phyloP scores from a whole-genome alignment of 2,113 vertebrate genomes.

The Silurus glanis region DNA sequence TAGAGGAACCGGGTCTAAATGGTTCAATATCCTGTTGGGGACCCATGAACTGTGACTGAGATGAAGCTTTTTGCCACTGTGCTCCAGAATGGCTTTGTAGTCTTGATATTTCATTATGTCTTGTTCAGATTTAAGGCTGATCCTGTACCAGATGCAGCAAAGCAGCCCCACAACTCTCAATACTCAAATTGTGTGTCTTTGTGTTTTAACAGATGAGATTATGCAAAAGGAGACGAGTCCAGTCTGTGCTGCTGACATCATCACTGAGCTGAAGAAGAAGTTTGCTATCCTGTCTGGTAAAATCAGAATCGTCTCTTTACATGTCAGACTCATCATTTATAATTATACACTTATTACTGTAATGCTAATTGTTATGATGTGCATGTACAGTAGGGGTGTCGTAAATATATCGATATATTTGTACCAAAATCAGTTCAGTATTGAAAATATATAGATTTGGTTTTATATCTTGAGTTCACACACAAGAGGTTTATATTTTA shows the following conservation, averaged over 20 bases:
- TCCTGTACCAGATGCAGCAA: too few relatives aligned
- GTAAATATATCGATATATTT: neutral
- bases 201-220: constrained; percentile 50
- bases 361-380: neutral
- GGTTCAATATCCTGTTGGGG: too few relatives aligned
- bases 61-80: too few relatives aligned
- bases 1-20: too few relatives aligned
- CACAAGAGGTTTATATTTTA: neutral
- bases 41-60: too few relatives aligned
- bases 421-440: neutral
- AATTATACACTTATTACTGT: neutral
- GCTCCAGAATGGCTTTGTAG: too few relatives aligned
- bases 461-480: neutral
- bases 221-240: constrained; percentile 51
- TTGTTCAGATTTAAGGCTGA: too few relatives aligned
- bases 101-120: too few relatives aligned
- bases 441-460: neutral
- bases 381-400: neutral
- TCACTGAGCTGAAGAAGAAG: constrained; percentile 47
- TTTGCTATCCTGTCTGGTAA: constrained; percentile 48
- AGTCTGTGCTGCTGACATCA: constrained; percentile 45
- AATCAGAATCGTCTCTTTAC: neutral
- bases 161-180: too few relatives aligned
- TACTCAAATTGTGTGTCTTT: neutral
- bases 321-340: neutral